Base-by-base conservation (phyloP, 2,888 invertebrate species). In the Horisme vitalbata region DNA sequence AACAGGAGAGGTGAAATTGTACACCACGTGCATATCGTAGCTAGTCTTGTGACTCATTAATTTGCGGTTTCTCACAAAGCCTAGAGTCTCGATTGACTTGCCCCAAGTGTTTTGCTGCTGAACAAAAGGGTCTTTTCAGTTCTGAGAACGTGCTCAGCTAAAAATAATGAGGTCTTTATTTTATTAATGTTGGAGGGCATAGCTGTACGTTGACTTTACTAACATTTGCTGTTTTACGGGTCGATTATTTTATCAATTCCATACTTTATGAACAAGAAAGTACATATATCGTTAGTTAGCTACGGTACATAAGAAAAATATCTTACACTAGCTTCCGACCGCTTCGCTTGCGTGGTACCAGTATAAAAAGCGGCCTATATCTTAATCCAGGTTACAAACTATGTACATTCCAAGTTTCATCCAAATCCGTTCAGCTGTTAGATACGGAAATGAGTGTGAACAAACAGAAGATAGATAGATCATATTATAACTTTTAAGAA, bases 111-210 rank as follows among this genome's bases (percentile, higher is more conserved):
- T 85, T 82, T 79, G 78, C 73, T 65, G 62, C 61, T 59, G 67
- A 81, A 86, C 83, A 88, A 88, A 85, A 81, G 84, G n/a, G 71
- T 74, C 84, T 76, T 81, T 86, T 83, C 79, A 82, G 55, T 74
- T 72, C 68, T 61, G 64, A 59, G 74, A 77, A 75, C 81, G 80
- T 79, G 81, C 75, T 68, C 65, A 65, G 74, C 73, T 79, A 81
- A 75, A 79, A 81, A 85, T 84, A 86, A 85, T 82, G 84, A 84
- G 72, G 66, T 59, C 71, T 79, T 83, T 84, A 79, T 83, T 81
- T 81, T 78, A 75, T 76, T 75, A 74, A 75, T 66, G 68, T 65
- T 71, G 69, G 66, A 70, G 65, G 27, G 41, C 23, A 31, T 21
- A 60, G 60, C 64, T 54, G 64, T 56, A 54, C 38, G 46, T 56